Percentiles rank a stretch among this genome's conserved stretches.
Evolutionary conservation across 1,140 invertebrate species (phyloP).

Genomic region (Antheraea pernyi): DNA sequence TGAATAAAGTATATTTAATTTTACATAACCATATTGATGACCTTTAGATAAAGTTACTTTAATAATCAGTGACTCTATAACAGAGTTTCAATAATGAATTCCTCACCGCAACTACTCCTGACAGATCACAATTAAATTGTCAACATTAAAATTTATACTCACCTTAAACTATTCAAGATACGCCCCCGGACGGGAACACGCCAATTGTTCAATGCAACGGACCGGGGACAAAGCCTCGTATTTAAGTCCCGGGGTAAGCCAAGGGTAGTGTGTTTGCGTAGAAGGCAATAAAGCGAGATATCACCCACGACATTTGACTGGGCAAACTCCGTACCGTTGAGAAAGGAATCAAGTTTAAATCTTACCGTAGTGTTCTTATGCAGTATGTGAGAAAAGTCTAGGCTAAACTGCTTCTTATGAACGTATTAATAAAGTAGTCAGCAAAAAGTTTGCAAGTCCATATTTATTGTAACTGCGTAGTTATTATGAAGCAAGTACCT

Average conservation of each 20-base stretch:
- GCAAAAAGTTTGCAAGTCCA: too few relatives aligned
- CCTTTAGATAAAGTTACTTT: background rate
- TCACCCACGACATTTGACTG: constrained; percentile 56
- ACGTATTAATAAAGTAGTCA: too few relatives aligned
- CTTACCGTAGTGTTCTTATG: constrained; percentile 3
- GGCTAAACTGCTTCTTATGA: background rate
- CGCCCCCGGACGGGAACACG: constrained; percentile 11
- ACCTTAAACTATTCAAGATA: constrained; percentile 28
- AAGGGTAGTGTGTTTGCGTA: constrained; percentile 51
- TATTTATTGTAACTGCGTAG: too few relatives aligned
- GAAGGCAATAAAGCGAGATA: constrained; percentile 61
- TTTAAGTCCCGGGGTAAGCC: constrained; percentile 44
- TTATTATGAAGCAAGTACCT: too few relatives aligned
- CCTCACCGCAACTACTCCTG: background rate
- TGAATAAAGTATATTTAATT: too few relatives aligned
- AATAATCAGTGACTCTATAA: background rate
- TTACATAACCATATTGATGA: too few relatives aligned
- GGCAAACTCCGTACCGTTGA: constrained; percentile 42
- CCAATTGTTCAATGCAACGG: constrained; percentile 21
- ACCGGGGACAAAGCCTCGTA: constrained; percentile 43
- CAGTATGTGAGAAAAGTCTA: background rate
- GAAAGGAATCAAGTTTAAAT: constrained; percentile 23
- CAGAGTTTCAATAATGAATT: background rate
- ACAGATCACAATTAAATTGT: constrained; percentile 18
- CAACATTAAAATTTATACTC: constrained; percentile 17